Percentiles rank a stretch among this genome's conserved stretches.
These are phyloP conservation scores for Ceramica pisi DNA, from an alignment of 2,888 invertebrate species.

Conservation along the genomic window DNA sequence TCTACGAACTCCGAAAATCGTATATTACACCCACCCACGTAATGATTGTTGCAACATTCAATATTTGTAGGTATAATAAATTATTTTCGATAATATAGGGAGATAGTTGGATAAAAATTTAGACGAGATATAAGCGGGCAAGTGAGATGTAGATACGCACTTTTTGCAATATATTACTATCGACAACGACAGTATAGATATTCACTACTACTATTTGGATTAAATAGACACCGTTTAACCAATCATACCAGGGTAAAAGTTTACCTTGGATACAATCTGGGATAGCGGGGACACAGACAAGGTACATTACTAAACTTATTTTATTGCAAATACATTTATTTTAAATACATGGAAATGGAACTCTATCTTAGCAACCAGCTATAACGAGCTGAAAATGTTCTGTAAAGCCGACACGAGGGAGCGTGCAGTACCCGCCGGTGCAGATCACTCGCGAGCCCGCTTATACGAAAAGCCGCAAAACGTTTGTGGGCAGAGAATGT, in stretches of 20 bases:
- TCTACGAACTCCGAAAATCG: constrained; percentile 62
- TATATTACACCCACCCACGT: constrained; percentile 61
- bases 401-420: background rate
- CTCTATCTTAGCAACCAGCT: constrained; percentile 14
- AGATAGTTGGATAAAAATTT: constrained; percentile 68
- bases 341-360: constrained; percentile 28
- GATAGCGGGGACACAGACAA: background rate
- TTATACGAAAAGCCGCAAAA: constrained; percentile 69
- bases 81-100: constrained; percentile 65
- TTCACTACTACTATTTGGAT: background rate
- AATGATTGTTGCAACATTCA: constrained; percentile 62
- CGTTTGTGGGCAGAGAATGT: constrained; percentile 67
- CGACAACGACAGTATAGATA: background rate
- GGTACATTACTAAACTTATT: background rate
- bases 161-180: constrained; percentile 12
- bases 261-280: constrained; percentile 13
- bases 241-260: background rate
- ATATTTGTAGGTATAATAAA: constrained; percentile 64
- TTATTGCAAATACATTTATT: constrained; percentile 16
- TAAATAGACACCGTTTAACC: constrained; percentile 10
- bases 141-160: constrained; percentile 37
- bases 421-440: constrained; percentile 3
- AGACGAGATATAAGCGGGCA: constrained; percentile 70
- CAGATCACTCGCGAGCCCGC: constrained; percentile 66
- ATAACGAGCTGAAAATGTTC: background rate